Evolutionary conservation across 2,113 vertebrate species (phyloP), one percentile per base, ranked within the genome.

Genomic region (Odontophorus gujanensis): DNA sequence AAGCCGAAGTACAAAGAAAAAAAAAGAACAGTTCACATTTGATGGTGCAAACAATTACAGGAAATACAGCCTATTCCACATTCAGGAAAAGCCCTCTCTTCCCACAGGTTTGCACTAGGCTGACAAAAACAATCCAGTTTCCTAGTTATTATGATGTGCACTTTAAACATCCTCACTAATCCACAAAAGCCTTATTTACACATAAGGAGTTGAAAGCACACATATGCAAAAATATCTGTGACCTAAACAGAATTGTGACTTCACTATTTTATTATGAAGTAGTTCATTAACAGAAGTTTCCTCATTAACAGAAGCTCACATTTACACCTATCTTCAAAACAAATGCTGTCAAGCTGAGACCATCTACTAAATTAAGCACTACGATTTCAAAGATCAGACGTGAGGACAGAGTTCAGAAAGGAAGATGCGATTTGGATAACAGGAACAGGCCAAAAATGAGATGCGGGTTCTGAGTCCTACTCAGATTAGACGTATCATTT

Each of bases 51-150:
- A 97, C 97, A 98, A 98, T 97, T 74, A 86, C 87, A 97, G 97
- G 97, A 98, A 98, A 95, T 74, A 85, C 90, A 85, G 95, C 89
- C 89, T 94, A 95, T 94, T 94, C 93, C 92, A 95, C 68, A 91
- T 58, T 71, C 92, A 95, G 94, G 94, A 98, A 97, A 81, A 95
- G 83, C 93, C 48, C 95, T 95, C 90, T 85, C 96, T 98, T 97
- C 96, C 97, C 96, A 96, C 84, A 94, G 51, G 96, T 92, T 97
- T 98, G 96, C 89, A 90, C 93, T 42, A 87, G 51, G 77, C 90
- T 96, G 97, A 97, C 97, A 97, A 95, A 97, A 97, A 96, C 91
- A 97, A 95, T 91, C 85, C 76, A 91, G 93, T 84, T 97, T 97
- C 97, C 97, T 93, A 87, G 81, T 85, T 93, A 95, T 91, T 95